These are phyloP conservation scores for Phodopus roborovskii DNA, from an alignment of 2,113 vertebrate genomes.

Conservation along the genomic window DNA sequence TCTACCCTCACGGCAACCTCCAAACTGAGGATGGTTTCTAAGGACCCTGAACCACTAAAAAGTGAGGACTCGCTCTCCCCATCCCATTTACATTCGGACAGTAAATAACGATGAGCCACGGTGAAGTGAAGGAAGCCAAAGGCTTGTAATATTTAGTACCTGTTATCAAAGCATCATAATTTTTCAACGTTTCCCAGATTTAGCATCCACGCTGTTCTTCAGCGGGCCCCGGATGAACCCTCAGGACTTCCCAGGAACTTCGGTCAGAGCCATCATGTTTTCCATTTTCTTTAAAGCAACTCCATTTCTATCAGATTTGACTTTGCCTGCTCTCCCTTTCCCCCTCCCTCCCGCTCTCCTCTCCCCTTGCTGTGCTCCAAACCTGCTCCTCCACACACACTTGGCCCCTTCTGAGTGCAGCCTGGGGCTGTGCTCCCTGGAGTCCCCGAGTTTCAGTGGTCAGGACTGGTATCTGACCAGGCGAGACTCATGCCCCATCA, in stretches of 20 bases:
- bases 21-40: rapidly evolving
- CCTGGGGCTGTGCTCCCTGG: neutral
- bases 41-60: neutral
- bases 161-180: neutral
- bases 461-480: too few relatives aligned
- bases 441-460: neutral
- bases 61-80: neutral
- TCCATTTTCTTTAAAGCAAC: neutral
- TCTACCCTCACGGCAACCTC: neutral
- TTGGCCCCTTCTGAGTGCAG: neutral
- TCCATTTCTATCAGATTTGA: neutral
- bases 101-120: rapidly evolving
- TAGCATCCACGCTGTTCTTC: rapidly evolving
- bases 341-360: too few relatives aligned
- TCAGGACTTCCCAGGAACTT: too few relatives aligned
- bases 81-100: rapidly evolving
- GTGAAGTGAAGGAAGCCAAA: too few relatives aligned
- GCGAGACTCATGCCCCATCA: rapidly evolving
- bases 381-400: too few relatives aligned
- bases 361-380: rapidly evolving
- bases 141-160: neutral
- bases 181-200: neutral
- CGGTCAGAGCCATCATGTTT: rapidly evolving
- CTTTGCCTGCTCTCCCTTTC: neutral
- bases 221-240: neutral